These are phyloP conservation scores for Pherbina coryleti DNA, from an alignment of 2,888 invertebrate species.

Conservation along the genomic window DNA sequence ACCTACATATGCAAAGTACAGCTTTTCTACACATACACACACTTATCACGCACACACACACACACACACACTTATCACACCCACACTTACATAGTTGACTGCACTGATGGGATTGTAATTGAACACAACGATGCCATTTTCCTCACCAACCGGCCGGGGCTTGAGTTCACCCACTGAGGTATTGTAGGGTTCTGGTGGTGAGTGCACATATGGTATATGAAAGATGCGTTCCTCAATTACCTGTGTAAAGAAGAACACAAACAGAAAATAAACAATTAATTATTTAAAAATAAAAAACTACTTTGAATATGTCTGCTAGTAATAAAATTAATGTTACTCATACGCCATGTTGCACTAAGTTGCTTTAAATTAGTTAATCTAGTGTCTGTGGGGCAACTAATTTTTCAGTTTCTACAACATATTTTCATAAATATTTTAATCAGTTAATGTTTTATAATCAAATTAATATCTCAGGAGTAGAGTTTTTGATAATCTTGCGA, in stretches of 20 bases:
- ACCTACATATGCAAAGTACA: neutral
- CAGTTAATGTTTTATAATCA: too few relatives aligned
- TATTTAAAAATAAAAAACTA: neutral
- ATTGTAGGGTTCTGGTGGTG: constrained; percentile 86
- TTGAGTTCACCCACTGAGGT: constrained; percentile 83
- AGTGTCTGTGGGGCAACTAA: too few relatives aligned
- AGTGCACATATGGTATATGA: constrained; percentile 81
- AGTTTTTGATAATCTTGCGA: too few relatives aligned
- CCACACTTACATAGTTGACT: constrained; percentile 84
- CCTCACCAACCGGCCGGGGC: constrained; percentile 89
- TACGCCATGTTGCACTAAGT: neutral
- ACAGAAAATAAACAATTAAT: neutral
- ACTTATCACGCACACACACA: neutral
- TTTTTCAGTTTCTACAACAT: too few relatives aligned
- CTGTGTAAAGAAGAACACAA: constrained; percentile 68
- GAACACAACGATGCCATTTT: constrained; percentile 85
- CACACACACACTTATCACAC: neutral
- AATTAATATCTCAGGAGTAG: too few relatives aligned
- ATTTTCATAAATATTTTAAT: too few relatives aligned
- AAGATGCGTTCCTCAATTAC: constrained; percentile 85
- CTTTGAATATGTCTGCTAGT: too few relatives aligned
- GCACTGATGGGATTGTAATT: constrained; percentile 88
- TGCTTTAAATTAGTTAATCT: neutral
- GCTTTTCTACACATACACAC: neutral
- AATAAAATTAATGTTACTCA: neutral